These are phyloP conservation scores for Empidonax alnorum DNA, from an alignment of 2,113 vertebrate species.

Conservation along the genomic window DNA sequence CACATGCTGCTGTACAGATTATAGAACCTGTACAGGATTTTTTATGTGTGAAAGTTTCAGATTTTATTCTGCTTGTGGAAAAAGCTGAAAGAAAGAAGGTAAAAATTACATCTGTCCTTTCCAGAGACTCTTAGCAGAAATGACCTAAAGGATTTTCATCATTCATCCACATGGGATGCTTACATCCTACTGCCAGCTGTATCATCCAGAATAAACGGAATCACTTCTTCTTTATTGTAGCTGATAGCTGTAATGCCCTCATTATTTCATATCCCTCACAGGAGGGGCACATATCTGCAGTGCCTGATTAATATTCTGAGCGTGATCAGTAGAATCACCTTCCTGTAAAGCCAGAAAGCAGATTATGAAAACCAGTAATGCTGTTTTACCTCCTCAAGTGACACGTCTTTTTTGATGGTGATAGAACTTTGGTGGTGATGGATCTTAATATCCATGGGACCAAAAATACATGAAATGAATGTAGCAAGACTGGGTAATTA, in stretches of 20 bases:
- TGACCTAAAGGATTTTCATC: background rate
- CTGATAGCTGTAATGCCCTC: background rate
- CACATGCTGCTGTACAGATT: background rate
- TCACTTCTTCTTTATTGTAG: conserved; percentile 15
- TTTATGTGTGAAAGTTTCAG: background rate
- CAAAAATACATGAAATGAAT: background rate
- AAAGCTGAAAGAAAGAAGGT: background rate
- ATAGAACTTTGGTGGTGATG: fast-evolving
- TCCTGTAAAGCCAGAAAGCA: background rate
- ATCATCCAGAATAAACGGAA: background rate
- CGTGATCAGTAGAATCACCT: background rate
- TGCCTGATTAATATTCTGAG: background rate
- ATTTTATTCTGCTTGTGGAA: background rate
- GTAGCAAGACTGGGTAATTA: background rate
- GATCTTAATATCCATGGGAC: background rate
- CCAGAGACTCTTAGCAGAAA: background rate
- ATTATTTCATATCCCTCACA: background rate
- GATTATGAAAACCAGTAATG: background rate
- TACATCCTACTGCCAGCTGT: background rate
- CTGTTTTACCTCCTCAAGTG: background rate
- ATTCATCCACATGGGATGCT: background rate
- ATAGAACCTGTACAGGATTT: background rate
- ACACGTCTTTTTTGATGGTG: background rate
- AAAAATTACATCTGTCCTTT: background rate
- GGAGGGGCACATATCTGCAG: background rate